Base-by-base conservation (phyloP, 2,888 invertebrate species). In the Leptodirus hochenwartii region DNA sequence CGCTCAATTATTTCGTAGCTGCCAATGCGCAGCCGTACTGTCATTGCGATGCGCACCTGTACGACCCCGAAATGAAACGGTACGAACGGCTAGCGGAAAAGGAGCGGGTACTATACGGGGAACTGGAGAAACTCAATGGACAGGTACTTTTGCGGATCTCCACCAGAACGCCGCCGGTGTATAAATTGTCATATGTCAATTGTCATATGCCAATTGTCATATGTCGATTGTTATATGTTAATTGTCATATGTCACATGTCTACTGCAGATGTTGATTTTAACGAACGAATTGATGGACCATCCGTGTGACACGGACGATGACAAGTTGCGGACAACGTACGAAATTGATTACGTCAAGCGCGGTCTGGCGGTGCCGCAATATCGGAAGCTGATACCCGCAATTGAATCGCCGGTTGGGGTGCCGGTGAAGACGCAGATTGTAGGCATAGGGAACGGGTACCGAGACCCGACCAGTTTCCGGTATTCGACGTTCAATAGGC, bases 231-330 rank as follows among this genome's bases (percentile, higher is more conserved):
- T n/a, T n/a, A n/a, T n/a, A n/a, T n/a, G n/a, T n/a, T n/a, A n/a
- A n/a, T n/a, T n/a, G n/a, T n/a, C n/a, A n/a, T n/a, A n/a, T n/a
- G n/a, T n/a, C n/a, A n/a, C n/a, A n/a, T n/a, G n/a, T n/a, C n/a
- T 33, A 32, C 43, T 46, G 10, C 45, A 69, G 66, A 67, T 70
- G 65, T 63, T 65, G 6, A 56, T 62, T 35, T 58, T 69, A 10
- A 62, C 63, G 5, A 67, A 66, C 37, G 66, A 67, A 32, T 66
- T 73, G 35, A 43, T 74, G 34, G 70, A 73, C 35, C 68, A 68
- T 41, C 66, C 66, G 0, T 71, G 71, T 42, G 68, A 68, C 36
- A 63, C 64, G 22, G 57, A 64, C 6, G 68, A 73, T 38, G 59
- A 61, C 27, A 66, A 67, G 48, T 66, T 73, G 66, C 51, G 57